Evolutionary conservation across 2,113 vertebrate species (phyloP).

Genomic region (Mirza zaza): DNA sequence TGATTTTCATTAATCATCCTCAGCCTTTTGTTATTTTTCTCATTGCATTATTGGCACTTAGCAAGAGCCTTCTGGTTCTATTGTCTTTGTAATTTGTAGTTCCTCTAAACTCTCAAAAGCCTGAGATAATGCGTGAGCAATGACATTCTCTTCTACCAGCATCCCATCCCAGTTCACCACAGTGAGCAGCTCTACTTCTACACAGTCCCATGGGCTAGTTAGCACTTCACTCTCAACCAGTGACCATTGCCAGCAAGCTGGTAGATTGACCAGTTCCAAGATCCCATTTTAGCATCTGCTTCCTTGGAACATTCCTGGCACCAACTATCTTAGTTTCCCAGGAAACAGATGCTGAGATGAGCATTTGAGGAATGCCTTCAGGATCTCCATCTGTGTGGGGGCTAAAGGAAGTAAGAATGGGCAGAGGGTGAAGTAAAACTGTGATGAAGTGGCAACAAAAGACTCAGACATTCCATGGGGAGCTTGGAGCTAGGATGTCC

Average conservation of each 20-base stretch:
- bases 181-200: neutral
- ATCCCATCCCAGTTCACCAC: neutral
- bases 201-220: neutral
- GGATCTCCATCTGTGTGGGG: neutral
- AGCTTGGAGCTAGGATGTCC: fast-evolving
- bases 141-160: neutral
- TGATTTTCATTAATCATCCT: neutral
- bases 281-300: neutral
- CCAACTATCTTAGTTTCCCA: neutral
- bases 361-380: neutral
- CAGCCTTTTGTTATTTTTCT: neutral
- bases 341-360: neutral
- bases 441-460: neutral
- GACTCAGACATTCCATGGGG: neutral
- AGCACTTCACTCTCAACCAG: neutral
- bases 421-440: neutral
- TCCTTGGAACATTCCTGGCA: neutral
- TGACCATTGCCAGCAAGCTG: neutral
- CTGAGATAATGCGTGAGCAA: neutral
- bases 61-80: neutral
- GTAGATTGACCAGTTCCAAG: neutral
- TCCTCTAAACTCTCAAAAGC: neutral
- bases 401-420: neutral
- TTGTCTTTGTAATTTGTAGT: neutral
- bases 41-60: neutral